A percentile compares a stretch with the other conserved stretches of the same genome.
Evolutionary conservation across 2,113 vertebrate species (phyloP).

Genomic region (Erinaceus europaeus): DNA sequence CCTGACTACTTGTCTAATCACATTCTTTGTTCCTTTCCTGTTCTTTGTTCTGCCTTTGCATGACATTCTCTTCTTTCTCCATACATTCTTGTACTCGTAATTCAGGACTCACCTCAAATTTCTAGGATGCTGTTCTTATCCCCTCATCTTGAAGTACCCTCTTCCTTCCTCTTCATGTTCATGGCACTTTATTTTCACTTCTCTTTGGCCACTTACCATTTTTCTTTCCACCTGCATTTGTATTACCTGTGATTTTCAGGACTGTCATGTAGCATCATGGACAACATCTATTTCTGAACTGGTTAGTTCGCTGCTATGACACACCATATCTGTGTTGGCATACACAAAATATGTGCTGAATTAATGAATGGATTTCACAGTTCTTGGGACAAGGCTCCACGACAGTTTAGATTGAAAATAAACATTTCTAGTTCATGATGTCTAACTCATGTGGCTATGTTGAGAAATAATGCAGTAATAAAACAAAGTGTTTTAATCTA

Average conservation of each 20-base stretch:
- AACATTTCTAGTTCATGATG: not conserved
- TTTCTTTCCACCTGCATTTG: not conserved
- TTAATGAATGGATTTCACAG: not conserved
- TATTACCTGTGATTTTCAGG: not conserved
- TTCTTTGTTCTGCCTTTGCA: not conserved
- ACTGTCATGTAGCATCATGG: too few species aligned
- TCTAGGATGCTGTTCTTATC: not conserved
- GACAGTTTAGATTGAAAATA: not conserved
- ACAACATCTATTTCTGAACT: not conserved
- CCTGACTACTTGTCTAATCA: fast-evolving
- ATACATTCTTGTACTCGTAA: not conserved
- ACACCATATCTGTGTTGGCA: not conserved
- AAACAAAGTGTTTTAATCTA: not conserved
- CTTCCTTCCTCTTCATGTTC: not conserved
- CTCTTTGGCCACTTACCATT: not conserved
- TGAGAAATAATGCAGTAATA: not conserved
- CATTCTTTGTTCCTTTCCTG: not conserved
- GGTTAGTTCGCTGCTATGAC: not conserved
- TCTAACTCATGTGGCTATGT: not conserved
- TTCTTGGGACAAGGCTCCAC: not conserved
- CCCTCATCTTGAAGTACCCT: not conserved
- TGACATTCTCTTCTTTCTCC: not conserved
- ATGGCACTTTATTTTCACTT: not conserved
- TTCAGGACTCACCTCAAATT: not conserved
- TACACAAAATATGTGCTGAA: not conserved